phyloP scores from a whole-genome alignment of 2,113 vertebrate species.

The Pygoscelis adeliae region DNA sequence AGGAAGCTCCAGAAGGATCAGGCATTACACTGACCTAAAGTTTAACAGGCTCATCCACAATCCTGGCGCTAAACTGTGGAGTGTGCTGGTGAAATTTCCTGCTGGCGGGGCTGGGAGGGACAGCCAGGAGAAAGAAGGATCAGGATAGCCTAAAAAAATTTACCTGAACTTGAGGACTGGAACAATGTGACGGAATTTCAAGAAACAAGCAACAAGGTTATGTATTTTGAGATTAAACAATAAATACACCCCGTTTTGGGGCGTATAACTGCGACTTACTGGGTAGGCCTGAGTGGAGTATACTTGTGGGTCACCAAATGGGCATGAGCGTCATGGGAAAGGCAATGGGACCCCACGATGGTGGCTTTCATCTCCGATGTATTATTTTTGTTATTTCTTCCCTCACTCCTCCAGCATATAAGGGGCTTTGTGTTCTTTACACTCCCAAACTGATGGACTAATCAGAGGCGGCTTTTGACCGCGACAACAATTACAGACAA shows the following conservation, averaged over 20 bases:
- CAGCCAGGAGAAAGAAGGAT: neutral
- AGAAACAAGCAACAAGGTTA: neutral
- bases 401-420: neutral
- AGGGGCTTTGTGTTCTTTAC: too few relatives aligned
- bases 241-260: neutral
- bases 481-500: fast-evolving
- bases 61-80: neutral
- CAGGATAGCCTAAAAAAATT: neutral
- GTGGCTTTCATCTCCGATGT: neutral
- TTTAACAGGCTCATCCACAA: neutral
- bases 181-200: neutral
- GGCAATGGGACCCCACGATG: fast-evolving
- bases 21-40: neutral
- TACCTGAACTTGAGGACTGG: neutral
- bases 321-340: fast-evolving
- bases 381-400: neutral
- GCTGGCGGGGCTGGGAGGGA: neutral
- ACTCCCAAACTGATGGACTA: fast-evolving
- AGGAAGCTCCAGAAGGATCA: neutral
- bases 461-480: neutral
- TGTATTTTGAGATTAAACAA: neutral
- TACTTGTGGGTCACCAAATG: neutral
- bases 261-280: fast-evolving
- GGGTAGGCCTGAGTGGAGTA: neutral
- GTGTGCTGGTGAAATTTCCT: neutral